Evolutionary conservation across 2,113 vertebrate genomes (phyloP).

Genomic region (Turnix velox): DNA sequence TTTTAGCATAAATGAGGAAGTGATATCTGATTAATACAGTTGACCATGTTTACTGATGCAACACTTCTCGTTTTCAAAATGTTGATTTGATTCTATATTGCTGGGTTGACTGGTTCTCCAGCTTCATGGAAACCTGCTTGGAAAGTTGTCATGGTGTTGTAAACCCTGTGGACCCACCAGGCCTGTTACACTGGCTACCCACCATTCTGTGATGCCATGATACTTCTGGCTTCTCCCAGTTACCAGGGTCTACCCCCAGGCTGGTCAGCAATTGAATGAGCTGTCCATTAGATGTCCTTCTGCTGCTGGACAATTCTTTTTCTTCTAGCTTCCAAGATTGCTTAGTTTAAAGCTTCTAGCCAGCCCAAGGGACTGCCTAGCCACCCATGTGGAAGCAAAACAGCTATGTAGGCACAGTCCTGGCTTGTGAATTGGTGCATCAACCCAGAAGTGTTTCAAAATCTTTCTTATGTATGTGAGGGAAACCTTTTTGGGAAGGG

Average conservation of each 20-base stretch:
- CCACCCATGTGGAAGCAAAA: background rate
- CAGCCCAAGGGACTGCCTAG: background rate
- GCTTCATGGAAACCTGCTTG: conserved; percentile 44
- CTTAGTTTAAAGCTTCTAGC: background rate
- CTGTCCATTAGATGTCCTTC: background rate
- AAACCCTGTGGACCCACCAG: background rate
- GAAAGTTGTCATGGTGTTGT: background rate
- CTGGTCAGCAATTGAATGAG: background rate
- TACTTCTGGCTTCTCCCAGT: background rate
- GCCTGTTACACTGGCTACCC: conserved; percentile 40
- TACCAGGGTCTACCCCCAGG: background rate
- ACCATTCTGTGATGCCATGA: background rate
- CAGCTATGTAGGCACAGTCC: background rate
- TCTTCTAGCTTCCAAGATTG: background rate
- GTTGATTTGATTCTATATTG: conserved; percentile 12
- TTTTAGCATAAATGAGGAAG: background rate
- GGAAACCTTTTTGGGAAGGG: background rate
- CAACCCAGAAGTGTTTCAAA: background rate
- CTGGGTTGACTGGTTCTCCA: conserved; percentile 56
- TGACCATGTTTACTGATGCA: conserved; percentile 21
- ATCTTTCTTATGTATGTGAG: background rate
- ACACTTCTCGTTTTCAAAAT: background rate
- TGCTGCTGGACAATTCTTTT: background rate
- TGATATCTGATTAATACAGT: background rate
- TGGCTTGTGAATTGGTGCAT: background rate